Percentiles rank a stretch among this genome's conserved stretches.
Conservation (phyloP, 1,140 invertebrate species). For the Chymomyza costata region DNA sequence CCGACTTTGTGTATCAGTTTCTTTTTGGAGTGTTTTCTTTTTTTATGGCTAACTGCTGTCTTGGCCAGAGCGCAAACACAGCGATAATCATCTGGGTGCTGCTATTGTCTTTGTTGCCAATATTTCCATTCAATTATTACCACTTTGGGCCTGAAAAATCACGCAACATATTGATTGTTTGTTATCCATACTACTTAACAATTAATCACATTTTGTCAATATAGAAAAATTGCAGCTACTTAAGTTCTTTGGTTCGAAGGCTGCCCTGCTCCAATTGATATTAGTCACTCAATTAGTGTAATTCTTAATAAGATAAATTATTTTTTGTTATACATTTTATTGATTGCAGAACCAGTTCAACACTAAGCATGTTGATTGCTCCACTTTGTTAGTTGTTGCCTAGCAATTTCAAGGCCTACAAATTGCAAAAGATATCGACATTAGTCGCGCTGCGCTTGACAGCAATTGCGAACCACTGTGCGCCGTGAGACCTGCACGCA, state of each 20-base stretch:
- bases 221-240: conserved; percentile 54
- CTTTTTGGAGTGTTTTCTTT: conserved; percentile 11
- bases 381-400: conserved; percentile 24
- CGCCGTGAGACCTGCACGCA: conserved; percentile 42
- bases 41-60: conserved; percentile 10
- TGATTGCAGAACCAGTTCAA: conserved; percentile 15
- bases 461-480: neutral
- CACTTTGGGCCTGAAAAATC: conserved; percentile 48
- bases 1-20: conserved; percentile 24
- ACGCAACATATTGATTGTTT: conserved; percentile 28
- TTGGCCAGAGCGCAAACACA: conserved; percentile 26
- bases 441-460: conserved; percentile 21
- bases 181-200: conserved; percentile 44
- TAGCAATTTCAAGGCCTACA: conserved; percentile 42
- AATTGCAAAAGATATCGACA: conserved; percentile 47
- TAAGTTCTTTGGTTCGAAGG: neutral
- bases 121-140: conserved; percentile 58
- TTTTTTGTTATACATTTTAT: no score
- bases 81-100: neutral
- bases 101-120: conserved; percentile 9
- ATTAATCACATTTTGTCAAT: conserved; percentile 70
- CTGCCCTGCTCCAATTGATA: conserved; percentile 2
- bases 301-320: neutral
- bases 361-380: conserved; percentile 7
- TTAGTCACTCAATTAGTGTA: conserved; percentile 26